Evolutionary conservation across 2,113 vertebrate genomes (phyloP).

Genomic region (Hiodon tergisus): DNA sequence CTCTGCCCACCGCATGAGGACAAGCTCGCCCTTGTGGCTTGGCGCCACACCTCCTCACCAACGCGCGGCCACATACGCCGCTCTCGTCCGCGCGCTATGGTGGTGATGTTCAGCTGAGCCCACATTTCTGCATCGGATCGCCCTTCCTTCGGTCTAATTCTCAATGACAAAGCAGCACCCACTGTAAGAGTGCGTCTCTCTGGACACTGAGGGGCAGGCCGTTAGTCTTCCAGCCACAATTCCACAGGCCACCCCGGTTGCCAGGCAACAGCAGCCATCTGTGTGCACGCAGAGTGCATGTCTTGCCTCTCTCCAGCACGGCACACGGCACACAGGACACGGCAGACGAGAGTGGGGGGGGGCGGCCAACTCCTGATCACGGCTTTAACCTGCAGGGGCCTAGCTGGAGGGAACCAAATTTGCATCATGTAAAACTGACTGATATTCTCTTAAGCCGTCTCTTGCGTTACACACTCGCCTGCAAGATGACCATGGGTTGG

Average conservation of each 20-base stretch:
- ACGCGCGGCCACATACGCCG: not conserved
- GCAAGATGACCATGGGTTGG: no score
- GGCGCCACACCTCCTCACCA: not conserved
- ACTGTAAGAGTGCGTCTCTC: slow-evolving; percentile 41
- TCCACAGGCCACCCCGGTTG: slow-evolving; percentile 27
- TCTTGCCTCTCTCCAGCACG: slow-evolving; percentile 10
- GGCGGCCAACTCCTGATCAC: not conserved
- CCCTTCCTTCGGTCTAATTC: not conserved
- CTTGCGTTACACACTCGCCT: no score
- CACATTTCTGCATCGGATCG: not conserved
- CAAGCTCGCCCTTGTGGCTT: not conserved
- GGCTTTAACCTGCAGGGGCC: not conserved
- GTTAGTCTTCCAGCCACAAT: slow-evolving; percentile 23
- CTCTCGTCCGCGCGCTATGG: not conserved
- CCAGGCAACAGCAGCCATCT: slow-evolving; percentile 27
- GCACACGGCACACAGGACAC: not conserved
- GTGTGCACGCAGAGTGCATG: slow-evolving; percentile 14
- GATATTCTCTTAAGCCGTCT: no score
- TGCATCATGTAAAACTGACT: no score
- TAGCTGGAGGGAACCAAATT: no score
- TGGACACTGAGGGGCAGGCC: not conserved
- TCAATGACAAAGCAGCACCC: not conserved
- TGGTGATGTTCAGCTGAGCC: no score
- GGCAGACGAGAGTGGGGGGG: not conserved
- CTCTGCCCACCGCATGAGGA: not conserved